phyloP scores from a whole-genome alignment of 2,797 vertebrate genomes.

The Sebastes hubbsi region DNA sequence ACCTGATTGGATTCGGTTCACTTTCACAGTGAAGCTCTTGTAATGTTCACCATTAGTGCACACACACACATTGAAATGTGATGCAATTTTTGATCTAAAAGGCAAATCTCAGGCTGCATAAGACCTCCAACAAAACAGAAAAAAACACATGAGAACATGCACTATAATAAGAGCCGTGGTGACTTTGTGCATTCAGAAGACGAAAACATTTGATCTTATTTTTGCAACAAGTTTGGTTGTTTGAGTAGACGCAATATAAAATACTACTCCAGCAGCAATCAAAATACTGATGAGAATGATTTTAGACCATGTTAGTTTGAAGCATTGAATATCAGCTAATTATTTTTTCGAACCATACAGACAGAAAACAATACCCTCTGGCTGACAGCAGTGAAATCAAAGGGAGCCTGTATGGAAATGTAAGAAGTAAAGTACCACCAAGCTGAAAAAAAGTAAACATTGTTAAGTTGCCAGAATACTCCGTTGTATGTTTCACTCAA shows the following conservation, averaged over 20 bases:
- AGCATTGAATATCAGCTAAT: neutral
- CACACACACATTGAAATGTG: constrained; percentile 1
- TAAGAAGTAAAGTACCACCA: constrained; percentile 43
- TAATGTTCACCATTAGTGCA: constrained; percentile 28
- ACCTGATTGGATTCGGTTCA: constrained; percentile 38
- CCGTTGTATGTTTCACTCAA: constrained; percentile 15
- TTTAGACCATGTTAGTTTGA: constrained; percentile 3
- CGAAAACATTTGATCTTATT: constrained; percentile 12
- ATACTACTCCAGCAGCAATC: constrained; percentile 22
- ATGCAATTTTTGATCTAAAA: constrained; percentile 17
- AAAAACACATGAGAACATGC: neutral
- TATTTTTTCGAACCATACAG: neutral
- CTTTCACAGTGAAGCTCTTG: constrained; percentile 48
- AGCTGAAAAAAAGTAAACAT: constrained; percentile 40
- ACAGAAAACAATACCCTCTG: constrained; percentile 1
- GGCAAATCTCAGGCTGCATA: constrained; percentile 32
- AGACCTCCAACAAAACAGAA: neutral
- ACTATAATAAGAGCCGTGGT: neutral
- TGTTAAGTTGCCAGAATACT: constrained; percentile 31
- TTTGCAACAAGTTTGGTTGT: constrained; percentile 12
- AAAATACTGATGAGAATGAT: constrained; percentile 17
- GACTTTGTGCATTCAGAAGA: constrained; percentile 10
- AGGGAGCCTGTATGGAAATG: constrained; percentile 2
- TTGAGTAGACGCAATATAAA: constrained; percentile 8
- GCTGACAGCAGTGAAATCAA: constrained; percentile 17